Base-by-base conservation (phyloP, 2,888 invertebrate genomes). In the Sympetrum striolatum region DNA sequence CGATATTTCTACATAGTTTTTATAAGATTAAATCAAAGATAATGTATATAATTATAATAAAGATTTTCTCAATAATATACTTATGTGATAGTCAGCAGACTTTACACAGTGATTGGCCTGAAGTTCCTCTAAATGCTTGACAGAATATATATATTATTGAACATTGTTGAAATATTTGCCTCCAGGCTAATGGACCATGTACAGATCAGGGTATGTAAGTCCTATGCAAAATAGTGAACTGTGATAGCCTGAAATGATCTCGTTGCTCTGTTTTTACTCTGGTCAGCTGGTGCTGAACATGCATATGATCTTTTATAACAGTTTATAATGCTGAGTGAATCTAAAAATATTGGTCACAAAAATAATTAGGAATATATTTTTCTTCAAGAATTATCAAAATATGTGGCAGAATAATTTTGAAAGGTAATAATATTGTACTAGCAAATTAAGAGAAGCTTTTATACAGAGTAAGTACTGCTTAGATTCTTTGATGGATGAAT, bases 141-240 rank as follows among this genome's bases (percentile, higher is more conserved):
- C 93, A 4, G 96, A n/a, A n/a, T n/a, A n/a, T n/a, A n/a, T 96
- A 92, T 96, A 98, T 93, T 98, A 92, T 90, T 94, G 93, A 22
- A 93, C 92, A 92, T 97, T 96, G 48, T 94, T 94, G 1, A 94
- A 92, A 92, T 25, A 95, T 94, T 22, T 95, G 93, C 60, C 94
- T 8, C 97, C 97, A 64, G 98, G 98, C 96, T 97, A 98, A 93
- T 98, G 97, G 91, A 98, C 96, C 90, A 98, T 94, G 92, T 96
- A 97, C 64, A 98, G 94, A 93, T 98, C 98, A 3, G 98, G 94
- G 93, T 97, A 97, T 12, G 95, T 95, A 53, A 95, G 94, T 64
- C 96, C 95, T 37, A 98, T 94, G 91, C 96, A 95, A 12, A 94
- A 92, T n/a, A 98, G 93, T 0, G 97, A n/a, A n/a, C n/a, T n/a